Conservation (phyloP, 2,797 vertebrate genomes). For the Sus cebifrons region DNA sequence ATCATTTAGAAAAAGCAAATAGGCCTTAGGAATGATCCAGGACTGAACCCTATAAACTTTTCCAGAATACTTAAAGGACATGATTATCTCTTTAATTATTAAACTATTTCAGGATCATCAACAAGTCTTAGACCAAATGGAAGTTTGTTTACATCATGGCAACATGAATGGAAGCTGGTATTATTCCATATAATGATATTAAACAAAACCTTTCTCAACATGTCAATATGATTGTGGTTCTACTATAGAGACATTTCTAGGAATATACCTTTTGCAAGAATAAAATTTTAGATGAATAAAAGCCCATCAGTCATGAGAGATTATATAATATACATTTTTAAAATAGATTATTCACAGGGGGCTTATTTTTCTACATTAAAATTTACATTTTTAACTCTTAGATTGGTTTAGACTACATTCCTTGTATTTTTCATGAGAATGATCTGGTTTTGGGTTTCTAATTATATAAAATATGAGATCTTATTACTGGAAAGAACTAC, state of each 20-base stretch:
- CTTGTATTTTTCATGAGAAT: not conserved
- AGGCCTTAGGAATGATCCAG: not conserved
- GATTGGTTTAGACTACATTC: not conserved
- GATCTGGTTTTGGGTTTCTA: not conserved
- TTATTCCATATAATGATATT: constrained; percentile 6
- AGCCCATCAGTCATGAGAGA: not conserved
- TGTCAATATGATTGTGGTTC: constrained; percentile 4
- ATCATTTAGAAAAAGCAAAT: not conserved
- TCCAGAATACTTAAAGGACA: constrained; percentile 7
- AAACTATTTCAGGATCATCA: constrained; percentile 2
- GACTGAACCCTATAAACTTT: not conserved
- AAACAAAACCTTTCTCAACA: not conserved
- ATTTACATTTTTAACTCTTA: constrained; percentile 1
- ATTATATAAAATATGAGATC: not conserved
- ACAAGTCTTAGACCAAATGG: not conserved
- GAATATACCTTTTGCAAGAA: constrained; percentile 1
- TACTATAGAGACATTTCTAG: not conserved
- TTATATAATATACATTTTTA: not conserved
- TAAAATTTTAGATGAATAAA: constrained; percentile 8
- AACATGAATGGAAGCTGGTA: not conserved
- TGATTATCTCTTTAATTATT: constrained; percentile 47
- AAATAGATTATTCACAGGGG: not conserved
- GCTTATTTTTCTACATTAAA: constrained; percentile 10
- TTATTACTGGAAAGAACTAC: not conserved
- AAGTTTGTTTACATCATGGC: constrained; percentile 38